Conservation (phyloP, 1,140 invertebrate genomes). For the Panagrolaimus sp. region DNA sequence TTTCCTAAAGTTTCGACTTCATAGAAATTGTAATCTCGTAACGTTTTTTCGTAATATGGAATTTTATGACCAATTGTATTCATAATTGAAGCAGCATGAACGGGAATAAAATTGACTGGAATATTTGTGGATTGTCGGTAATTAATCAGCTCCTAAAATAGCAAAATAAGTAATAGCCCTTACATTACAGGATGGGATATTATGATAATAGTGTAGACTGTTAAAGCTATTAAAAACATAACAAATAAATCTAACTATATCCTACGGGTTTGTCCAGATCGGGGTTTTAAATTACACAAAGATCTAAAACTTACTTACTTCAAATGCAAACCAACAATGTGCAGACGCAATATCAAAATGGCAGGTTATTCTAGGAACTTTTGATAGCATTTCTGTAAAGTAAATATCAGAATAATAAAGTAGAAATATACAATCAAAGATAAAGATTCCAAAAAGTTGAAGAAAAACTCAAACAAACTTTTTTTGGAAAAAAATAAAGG, state of each 20-base stretch:
- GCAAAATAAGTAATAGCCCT: not conserved
- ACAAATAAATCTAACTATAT: too few relatives aligned
- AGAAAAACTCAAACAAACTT: too few relatives aligned
- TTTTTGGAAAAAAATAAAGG: too few relatives aligned
- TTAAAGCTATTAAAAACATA: too few relatives aligned
- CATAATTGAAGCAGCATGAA: constrained; percentile 13
- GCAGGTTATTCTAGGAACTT: not conserved
- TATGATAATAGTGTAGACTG: too few relatives aligned
- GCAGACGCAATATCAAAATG: not conserved
- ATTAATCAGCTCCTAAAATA: not conserved
- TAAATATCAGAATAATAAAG: too few relatives aligned
- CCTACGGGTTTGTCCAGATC: too few relatives aligned
- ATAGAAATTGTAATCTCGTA: constrained; percentile 11
- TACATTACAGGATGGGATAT: too few relatives aligned
- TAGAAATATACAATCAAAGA: too few relatives aligned
- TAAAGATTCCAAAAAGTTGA: too few relatives aligned
- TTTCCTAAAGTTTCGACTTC: not conserved
- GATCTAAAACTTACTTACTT: not conserved
- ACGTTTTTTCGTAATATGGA: constrained; percentile 5
- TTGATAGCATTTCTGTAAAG: not conserved
- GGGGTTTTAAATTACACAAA: too few relatives aligned
- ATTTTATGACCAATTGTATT: constrained; percentile 1
- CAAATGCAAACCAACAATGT: not conserved
- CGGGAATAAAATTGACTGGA: constrained; percentile 1
- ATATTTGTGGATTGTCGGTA: not conserved